Conservation (phyloP, 2,888 invertebrate species). For the Cheilosia soror region DNA sequence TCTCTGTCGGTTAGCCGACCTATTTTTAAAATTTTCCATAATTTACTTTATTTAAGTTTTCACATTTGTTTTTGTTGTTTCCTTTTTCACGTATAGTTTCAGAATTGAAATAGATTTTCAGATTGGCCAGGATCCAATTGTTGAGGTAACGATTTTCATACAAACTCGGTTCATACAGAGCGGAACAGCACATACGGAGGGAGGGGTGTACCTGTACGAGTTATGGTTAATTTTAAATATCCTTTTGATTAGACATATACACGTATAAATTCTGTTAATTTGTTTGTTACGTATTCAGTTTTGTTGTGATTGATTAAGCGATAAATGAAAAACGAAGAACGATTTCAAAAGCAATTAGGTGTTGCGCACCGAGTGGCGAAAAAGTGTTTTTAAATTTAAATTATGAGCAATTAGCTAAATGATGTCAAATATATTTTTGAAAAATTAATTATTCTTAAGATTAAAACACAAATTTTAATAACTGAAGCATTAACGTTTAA, state of each 20-base stretch:
- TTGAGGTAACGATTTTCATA: slow-evolving; percentile 76
- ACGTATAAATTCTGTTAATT: background rate
- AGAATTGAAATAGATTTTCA: slow-evolving; percentile 68
- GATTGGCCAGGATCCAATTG: slow-evolving; percentile 78
- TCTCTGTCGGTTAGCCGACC: slow-evolving; percentile 58
- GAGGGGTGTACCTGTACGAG: background rate
- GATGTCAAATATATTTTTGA: slow-evolving; percentile 29
- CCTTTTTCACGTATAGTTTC: slow-evolving; percentile 19
- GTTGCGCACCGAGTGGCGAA: slow-evolving; percentile 13
- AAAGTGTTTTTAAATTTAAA: slow-evolving; percentile 39
- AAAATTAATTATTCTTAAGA: slow-evolving; percentile 25
- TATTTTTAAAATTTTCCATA: slow-evolving; percentile 76
- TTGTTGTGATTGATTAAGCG: slow-evolving; percentile 52
- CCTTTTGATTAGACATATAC: slow-evolving; percentile 8
- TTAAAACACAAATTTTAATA: slow-evolving; percentile 35
- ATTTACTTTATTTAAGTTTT: slow-evolving; percentile 53
- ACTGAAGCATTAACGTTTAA: slow-evolving; percentile 36
- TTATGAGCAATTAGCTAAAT: slow-evolving; percentile 39
- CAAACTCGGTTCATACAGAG: slow-evolving; percentile 26
- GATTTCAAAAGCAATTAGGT: slow-evolving; percentile 26
- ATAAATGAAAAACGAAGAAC: slow-evolving; percentile 25
- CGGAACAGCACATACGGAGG: slow-evolving; percentile 3
- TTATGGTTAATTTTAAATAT: slow-evolving; percentile 38
- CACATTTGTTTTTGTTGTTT: slow-evolving; percentile 13
- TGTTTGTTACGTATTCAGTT: slow-evolving; percentile 6